These are phyloP conservation scores for Heteractis magnifica DNA, from an alignment of 92 coral and sea anemone species.

Conservation along the genomic window DNA sequence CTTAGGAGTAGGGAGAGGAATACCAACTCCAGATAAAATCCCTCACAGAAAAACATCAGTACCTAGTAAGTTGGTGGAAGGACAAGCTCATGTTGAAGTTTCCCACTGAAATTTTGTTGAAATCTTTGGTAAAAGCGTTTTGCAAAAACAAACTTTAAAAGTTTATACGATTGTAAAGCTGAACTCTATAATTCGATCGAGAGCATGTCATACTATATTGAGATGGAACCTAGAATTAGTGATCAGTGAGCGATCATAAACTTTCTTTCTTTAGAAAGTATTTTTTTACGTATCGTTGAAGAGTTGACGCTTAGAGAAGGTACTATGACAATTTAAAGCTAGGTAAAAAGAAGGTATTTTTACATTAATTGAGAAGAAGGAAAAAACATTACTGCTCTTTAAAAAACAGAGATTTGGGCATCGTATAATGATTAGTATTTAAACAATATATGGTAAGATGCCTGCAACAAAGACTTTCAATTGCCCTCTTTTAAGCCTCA, in stretches of 20 bases:
- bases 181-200: not conserved
- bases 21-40: conserved; percentile 96
- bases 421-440: not conserved
- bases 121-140: not conserved
- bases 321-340: not conserved
- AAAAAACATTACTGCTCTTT: not conserved
- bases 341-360: not conserved
- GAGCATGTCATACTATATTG: not conserved
- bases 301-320: not conserved
- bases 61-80: conserved; percentile 94
- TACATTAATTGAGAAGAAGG: not conserved
- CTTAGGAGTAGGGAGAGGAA: conserved; percentile 86
- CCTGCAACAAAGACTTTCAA: not conserved
- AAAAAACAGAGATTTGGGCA: too few relatives aligned
- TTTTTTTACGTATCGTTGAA: not conserved
- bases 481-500: not conserved
- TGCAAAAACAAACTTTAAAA: not conserved
- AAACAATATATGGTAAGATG: not conserved
- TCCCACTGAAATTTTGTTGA: conserved; percentile 19
- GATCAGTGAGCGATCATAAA: not conserved
- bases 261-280: not conserved
- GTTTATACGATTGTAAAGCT: not conserved
- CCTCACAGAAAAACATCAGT: conserved; percentile 99
- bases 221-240: not conserved
- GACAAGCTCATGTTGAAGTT: conserved; percentile 50